Evolutionary conservation across 2,888 invertebrate genomes (phyloP), one percentile per base, ranked within the genome.

Genomic region (Andricus curvator): DNA sequence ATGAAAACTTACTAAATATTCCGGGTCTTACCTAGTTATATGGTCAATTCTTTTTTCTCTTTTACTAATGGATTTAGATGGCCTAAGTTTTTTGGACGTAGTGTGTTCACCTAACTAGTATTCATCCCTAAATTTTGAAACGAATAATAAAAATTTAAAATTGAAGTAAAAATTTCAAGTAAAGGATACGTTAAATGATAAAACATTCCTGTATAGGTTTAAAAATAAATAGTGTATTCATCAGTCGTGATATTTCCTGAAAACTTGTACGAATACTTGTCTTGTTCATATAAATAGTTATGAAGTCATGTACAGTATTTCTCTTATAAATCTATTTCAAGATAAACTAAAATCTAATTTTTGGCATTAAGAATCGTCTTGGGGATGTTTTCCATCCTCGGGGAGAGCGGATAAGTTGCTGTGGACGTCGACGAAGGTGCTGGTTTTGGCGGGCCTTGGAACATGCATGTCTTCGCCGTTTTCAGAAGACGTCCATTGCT

Each of bases 361-460:
- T 83, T 85, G 1, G 33, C 11, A 22, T 86, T 85, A 41, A 86
- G 83, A 77, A 88, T 83, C 6, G 82, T 81, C 64, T 85, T 87
- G 4, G 88, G 84, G 29, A 89, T 81, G 4, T 81, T 83, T 29
- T 88, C 86, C 80, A 70, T 67, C 17, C 68, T 67, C n/a, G 89
- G 88, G 17, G 83, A 85, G 8, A 83, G 85, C 8, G 85, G 84
- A 70, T 87, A 87, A 4, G 86, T 85, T 41, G 86, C 67, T 22
- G 88, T 86, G 20, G 89, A 88, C n/a, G 91, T 91, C 78, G 90
- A 90, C 0, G 89, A 89, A 1, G 87, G 89, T 5, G 89, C 89
- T 3, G 90, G 89, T 66, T 89, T 89, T 29, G 90, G 90, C n/a
- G 90, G 90, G 41, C 91, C 90, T 85, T 89, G 89, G 78, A 90